Conservation (phyloP, 2,113 vertebrate genomes). For the Cisticola juncidis region DNA sequence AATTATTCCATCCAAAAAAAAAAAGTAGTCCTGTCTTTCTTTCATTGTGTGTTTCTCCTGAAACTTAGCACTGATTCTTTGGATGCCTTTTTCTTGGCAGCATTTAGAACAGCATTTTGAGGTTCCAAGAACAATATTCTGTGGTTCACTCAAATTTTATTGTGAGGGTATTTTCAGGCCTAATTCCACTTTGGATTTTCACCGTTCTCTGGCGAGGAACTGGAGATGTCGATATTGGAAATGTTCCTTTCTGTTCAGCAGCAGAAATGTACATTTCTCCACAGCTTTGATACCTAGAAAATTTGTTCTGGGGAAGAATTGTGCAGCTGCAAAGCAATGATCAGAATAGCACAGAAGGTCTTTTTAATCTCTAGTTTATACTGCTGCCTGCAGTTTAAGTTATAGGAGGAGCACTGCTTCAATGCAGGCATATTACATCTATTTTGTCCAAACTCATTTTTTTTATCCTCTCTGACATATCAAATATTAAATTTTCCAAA, state of each 20-base stretch:
- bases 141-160: neutral
- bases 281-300: slow-evolving; percentile 9
- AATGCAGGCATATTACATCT: neutral
- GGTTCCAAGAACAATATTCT: neutral
- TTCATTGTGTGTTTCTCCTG: neutral
- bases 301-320: neutral
- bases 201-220: neutral
- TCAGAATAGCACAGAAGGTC: neutral
- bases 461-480: neutral
- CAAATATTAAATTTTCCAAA: slow-evolving; percentile 30
- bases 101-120: neutral
- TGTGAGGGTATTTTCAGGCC: neutral
- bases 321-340: slow-evolving; percentile 14
- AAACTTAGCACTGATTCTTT: neutral
- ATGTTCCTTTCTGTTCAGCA: neutral
- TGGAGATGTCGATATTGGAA: neutral
- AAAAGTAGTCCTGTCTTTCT: neutral
- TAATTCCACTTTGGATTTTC: neutral
- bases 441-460: neutral
- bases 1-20: neutral
- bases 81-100: neutral
- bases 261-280: neutral
- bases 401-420: neutral
- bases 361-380: slow-evolving; percentile 34
- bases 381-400: slow-evolving; percentile 17